Percentiles rank a stretch among this genome's conserved stretches.
Evolutionary conservation across 2,797 vertebrate genomes (phyloP).

Genomic region (Zenarchopterus dispar): DNA sequence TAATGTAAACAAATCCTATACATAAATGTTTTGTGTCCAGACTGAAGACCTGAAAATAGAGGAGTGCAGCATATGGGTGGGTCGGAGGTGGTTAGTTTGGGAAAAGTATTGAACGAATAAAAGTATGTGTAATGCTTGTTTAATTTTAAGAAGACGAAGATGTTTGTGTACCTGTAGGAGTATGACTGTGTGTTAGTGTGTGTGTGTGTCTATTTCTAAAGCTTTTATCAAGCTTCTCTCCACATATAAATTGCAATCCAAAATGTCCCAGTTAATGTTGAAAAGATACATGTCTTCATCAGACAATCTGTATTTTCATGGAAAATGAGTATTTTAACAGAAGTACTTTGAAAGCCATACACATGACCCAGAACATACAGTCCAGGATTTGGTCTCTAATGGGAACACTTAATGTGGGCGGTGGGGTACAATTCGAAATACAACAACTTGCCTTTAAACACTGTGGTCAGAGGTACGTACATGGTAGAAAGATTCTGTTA

Average conservation of each 20-base stretch:
- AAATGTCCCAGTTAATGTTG: too few species aligned
- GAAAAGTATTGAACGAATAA: slow-evolving; percentile 27
- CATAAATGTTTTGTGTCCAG: slow-evolving; percentile 11
- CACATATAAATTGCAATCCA: slow-evolving; percentile 3
- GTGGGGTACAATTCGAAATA: slow-evolving; percentile 39
- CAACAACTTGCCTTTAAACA: slow-evolving; percentile 53
- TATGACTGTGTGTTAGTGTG: slow-evolving; percentile 13
- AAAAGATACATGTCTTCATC: slow-evolving; percentile 31
- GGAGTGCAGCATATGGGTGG: slow-evolving; percentile 16
- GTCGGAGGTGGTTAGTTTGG: not conserved
- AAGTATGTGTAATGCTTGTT: slow-evolving; percentile 15
- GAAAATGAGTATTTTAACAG: slow-evolving; percentile 34
- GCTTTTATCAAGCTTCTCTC: slow-evolving; percentile 27
- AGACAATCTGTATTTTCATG: slow-evolving; percentile 8
- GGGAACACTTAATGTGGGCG: slow-evolving; percentile 64
- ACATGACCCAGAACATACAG: slow-evolving; percentile 51
- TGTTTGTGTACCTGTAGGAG: slow-evolving; percentile 15
- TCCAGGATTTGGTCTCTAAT: slow-evolving; percentile 54
- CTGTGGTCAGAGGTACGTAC: slow-evolving; percentile 34
- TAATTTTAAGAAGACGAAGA: slow-evolving; percentile 24
- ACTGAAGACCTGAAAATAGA: slow-evolving; percentile 1
- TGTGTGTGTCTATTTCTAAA: not conserved
- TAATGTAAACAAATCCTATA: not conserved
- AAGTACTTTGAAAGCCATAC: slow-evolving; percentile 27
- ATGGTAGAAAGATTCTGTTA: slow-evolving; percentile 71